Conservation (phyloP, 2,113 vertebrate genomes). For the Lepus americanus region DNA sequence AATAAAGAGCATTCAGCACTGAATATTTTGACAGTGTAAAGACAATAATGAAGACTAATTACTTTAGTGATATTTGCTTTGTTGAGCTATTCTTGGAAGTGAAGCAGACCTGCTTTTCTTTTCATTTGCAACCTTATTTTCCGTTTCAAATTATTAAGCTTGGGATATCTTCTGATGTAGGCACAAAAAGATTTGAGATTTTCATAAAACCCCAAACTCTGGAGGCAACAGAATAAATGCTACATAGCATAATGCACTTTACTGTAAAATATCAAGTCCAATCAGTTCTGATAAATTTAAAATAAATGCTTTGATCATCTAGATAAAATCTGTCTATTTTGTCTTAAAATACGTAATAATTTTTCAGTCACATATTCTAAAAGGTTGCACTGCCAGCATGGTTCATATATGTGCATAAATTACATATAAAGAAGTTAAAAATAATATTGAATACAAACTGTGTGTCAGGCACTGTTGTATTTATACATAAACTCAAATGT, state of each 20-base stretch:
- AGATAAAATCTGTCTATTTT: conserved; percentile 16
- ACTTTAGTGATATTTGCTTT: not conserved
- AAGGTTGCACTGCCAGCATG: not conserved
- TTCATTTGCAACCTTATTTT: conserved; percentile 64
- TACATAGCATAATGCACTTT: conserved; percentile 80
- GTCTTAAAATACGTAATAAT: not conserved
- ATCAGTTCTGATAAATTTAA: not conserved
- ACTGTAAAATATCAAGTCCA: conserved; percentile 43
- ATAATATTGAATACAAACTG: not conserved
- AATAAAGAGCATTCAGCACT: conserved; percentile 48
- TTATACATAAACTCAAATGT: not conserved
- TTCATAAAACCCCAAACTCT: conserved; percentile 82
- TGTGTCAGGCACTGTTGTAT: not conserved
- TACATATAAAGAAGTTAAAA: not conserved
- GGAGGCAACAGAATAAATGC: conserved; percentile 75
- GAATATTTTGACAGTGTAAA: conserved; percentile 34
- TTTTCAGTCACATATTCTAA: not conserved
- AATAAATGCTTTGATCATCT: not conserved
- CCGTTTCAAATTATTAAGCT: conserved; percentile 55
- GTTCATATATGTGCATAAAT: not conserved
- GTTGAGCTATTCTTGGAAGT: conserved; percentile 34
- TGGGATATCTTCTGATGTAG: conserved; percentile 68
- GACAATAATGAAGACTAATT: conserved; percentile 42
- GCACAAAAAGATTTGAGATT: conserved; percentile 71
- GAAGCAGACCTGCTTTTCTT: conserved; percentile 47